A percentile compares a stretch with the other conserved stretches of the same genome.
Evolutionary conservation across 2,113 vertebrate species (phyloP).

Genomic region (Hypomesus transpacificus): DNA sequence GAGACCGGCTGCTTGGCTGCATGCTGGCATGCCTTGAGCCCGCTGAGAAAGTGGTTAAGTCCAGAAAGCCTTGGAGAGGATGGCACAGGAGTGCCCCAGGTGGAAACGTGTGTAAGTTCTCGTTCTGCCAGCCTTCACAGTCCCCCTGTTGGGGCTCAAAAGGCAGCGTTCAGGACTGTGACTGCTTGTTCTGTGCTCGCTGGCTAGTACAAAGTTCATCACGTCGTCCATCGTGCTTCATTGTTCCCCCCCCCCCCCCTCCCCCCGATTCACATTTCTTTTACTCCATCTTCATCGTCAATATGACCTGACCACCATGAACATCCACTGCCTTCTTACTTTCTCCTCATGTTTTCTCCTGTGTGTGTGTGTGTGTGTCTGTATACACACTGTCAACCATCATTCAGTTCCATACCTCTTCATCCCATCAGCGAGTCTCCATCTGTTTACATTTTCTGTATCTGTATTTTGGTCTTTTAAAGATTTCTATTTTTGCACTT

Average conservation of each 20-base stretch:
- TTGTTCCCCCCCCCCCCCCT: not conserved
- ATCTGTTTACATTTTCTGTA: too few relatives aligned
- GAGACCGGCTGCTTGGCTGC: conserved; percentile 53
- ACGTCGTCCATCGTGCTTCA: not conserved
- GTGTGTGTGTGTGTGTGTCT: too few relatives aligned
- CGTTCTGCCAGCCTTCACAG: not conserved
- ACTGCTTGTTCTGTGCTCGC: conserved; percentile 27
- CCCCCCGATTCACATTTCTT: not conserved
- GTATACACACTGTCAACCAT: not conserved
- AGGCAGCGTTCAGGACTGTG: conserved; percentile 9
- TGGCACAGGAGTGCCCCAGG: conserved; percentile 21
- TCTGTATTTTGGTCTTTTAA: too few relatives aligned
- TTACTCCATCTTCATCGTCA: not conserved
- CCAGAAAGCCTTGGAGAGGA: conserved; percentile 30
- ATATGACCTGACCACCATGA: too few relatives aligned
- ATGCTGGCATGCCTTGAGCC: conserved; percentile 62
- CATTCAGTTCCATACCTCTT: not conserved
- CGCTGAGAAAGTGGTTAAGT: conserved; percentile 38
- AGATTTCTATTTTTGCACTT: not conserved
- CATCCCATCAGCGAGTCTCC: too few relatives aligned
- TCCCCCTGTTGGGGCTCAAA: not conserved
- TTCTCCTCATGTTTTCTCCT: not conserved
- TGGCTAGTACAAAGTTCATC: not conserved
- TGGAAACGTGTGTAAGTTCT: conserved; percentile 44
- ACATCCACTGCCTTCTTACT: not conserved